These are phyloP conservation scores for Myripristis jacobus DNA, from an alignment of 2,797 vertebrate species.

Conservation along the genomic window DNA sequence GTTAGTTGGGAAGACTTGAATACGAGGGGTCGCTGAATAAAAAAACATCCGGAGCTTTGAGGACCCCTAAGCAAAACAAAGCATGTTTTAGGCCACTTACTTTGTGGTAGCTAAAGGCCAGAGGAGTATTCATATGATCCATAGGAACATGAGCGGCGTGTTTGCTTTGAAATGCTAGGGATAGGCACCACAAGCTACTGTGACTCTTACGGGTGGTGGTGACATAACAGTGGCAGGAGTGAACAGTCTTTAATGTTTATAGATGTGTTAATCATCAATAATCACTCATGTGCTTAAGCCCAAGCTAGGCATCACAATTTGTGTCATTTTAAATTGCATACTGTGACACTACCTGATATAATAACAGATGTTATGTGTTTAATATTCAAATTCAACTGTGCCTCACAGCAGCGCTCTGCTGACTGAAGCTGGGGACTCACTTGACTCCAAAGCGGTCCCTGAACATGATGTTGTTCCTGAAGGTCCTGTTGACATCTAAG, in stretches of 20 bases:
- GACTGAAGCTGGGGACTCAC: slow-evolving; percentile 78
- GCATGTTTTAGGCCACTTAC: slow-evolving; percentile 6
- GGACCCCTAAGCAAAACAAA: background rate
- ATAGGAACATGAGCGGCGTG: background rate
- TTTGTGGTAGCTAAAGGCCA: slow-evolving; percentile 7
- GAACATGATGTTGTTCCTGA: slow-evolving; percentile 97
- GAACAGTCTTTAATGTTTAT: background rate
- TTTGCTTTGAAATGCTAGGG: background rate
- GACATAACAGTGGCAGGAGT: background rate
- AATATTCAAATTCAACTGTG: background rate
- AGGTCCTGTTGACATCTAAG: slow-evolving; percentile 93
- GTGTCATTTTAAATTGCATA: background rate
- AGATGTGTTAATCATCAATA: background rate
- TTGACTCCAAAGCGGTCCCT: slow-evolving; percentile 94
- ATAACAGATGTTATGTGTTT: background rate
- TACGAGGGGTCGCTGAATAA: slow-evolving; percentile 31
- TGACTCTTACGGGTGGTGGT: background rate
- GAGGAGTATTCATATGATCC: slow-evolving; percentile 11
- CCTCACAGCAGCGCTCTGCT: background rate
- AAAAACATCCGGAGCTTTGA: slow-evolving; percentile 37
- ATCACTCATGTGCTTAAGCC: background rate
- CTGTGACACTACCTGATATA: background rate
- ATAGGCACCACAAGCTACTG: slow-evolving; percentile 2
- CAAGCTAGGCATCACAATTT: background rate
- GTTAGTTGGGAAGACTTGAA: slow-evolving; percentile 52